Evolutionary conservation across 2,797 vertebrate species (phyloP), one percentile per base, ranked within the genome.

Genomic region (Odontamblyopus rebecca): DNA sequence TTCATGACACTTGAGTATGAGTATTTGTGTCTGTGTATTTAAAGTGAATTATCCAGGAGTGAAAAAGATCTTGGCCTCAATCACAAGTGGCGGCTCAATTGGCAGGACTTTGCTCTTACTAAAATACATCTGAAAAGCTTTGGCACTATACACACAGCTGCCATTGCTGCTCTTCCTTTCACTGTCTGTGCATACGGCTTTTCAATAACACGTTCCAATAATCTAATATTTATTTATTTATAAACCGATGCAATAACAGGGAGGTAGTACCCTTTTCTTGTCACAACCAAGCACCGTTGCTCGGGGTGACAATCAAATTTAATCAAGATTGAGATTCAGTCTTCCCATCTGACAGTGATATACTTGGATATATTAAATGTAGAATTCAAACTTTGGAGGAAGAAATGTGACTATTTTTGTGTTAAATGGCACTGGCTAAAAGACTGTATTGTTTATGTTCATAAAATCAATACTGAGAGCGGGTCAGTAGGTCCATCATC

Each of bases 21-120:
- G 69, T 63, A 61, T 38, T 38, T 59, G 50, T 38, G 26, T 63
- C 62, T 51, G 13, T 68, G 61, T 59, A 7, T 63, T 67, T 75
- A 38, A 70, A 68, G 59, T 50, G 61, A 64, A 59, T 61, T 56
- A 73, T 78, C 56, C 53, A 81, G 48, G 6, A 75, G 78, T 67
- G 77, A 75, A 77, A 86, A 79, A 74, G 72, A 54, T 72, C 4
- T 84, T 88, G 80, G 81, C 82, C 82, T 82, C 56, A 81, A 73
- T 79, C 81, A 60, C 48, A 71, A 83, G 79, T 66, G 50, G 51
- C 51, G 73, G 61, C 71, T 48, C 23, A 73, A 50, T 82, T 86
- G 83, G 84, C 35, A 11, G 67, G 19, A 53, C 53, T 74, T 83
- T 74, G 66, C 61, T 79, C 64, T 75, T 12, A 68, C 72, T 83